phyloP scores from a whole-genome alignment of 2,113 vertebrate species.

The Gadus chalcogrammus region DNA sequence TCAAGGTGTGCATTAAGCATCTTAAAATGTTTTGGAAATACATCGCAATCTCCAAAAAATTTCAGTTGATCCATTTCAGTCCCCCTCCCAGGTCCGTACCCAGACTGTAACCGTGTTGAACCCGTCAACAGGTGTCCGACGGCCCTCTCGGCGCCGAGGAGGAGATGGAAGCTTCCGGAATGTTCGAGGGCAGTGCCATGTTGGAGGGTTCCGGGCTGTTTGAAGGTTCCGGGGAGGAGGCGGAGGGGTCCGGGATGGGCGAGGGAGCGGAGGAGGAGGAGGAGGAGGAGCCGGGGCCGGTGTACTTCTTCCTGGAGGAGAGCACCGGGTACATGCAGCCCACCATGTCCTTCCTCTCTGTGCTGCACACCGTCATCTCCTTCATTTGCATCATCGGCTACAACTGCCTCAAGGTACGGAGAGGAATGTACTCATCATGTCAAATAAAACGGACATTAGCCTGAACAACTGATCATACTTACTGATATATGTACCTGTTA shows the following conservation, averaged over 20 bases:
- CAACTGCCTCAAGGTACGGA: slow-evolving; percentile 88
- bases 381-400: slow-evolving; percentile 96
- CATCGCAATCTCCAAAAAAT: too few relatives aligned
- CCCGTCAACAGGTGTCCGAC: slow-evolving; percentile 79
- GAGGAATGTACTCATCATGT: too few relatives aligned
- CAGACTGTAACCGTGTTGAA: neutral
- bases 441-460: too few relatives aligned
- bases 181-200: slow-evolving; percentile 65
- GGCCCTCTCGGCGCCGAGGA: too few relatives aligned
- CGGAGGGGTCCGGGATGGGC: slow-evolving; percentile 75
- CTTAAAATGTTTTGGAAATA: too few relatives aligned
- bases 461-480: too few relatives aligned
- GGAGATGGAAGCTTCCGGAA: slow-evolving; percentile 58
- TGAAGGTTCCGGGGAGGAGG: slow-evolving; percentile 67
- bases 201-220: slow-evolving; percentile 72
- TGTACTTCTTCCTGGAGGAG: slow-evolving; percentile 91
- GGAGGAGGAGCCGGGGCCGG: slow-evolving; percentile 77
- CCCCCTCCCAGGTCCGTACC: too few relatives aligned
- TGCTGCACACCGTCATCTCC: slow-evolving; percentile 85
- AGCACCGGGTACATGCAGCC: slow-evolving; percentile 96
- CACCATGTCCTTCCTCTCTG: slow-evolving; percentile 77
- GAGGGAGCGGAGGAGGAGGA: slow-evolving; percentile 71
- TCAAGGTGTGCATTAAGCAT: too few relatives aligned
- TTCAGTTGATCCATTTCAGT: too few relatives aligned
- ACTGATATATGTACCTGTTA: too few relatives aligned